Conservation (phyloP, 2,888 invertebrate genomes). For the Alloscopus bannaensis region DNA sequence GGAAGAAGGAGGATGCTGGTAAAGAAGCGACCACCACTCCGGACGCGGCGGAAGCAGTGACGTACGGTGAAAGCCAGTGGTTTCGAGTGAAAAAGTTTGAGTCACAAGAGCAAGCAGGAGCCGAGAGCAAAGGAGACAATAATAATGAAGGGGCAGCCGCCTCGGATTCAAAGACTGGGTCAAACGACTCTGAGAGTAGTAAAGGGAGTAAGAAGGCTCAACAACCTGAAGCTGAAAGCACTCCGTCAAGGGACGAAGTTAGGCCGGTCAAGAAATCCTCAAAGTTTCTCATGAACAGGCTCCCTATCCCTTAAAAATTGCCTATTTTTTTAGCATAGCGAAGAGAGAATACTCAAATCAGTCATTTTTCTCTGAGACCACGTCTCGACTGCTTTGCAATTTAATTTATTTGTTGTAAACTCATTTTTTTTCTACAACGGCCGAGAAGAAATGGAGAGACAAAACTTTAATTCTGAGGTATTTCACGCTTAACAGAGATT, state of each 20-base stretch:
- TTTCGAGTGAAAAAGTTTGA: constrained; percentile 64
- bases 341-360: no score
- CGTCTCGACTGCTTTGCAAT: no score
- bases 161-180: constrained; percentile 42
- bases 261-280: constrained; percentile 49
- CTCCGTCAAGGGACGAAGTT: neutral
- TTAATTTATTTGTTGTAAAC: no score
- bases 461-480: no score
- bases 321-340: no score
- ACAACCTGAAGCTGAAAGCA: constrained; percentile 7
- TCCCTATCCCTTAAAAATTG: constrained; percentile 38
- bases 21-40: constrained; percentile 42
- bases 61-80: constrained; percentile 73
- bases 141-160: no score
- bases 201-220: constrained; percentile 22
- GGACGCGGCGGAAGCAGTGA: constrained; percentile 65
- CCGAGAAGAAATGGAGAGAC: no score
- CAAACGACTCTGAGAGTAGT: neutral
- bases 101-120: constrained; percentile 13
- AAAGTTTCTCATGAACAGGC: constrained; percentile 58
- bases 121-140: constrained; percentile 3
- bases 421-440: no score
- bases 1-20: neutral
- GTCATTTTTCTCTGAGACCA: no score
- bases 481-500: no score